Evolutionary conservation across 2,113 vertebrate genomes (phyloP), one percentile per base, ranked within the genome.

Genomic region (Sturnus vulgaris): DNA sequence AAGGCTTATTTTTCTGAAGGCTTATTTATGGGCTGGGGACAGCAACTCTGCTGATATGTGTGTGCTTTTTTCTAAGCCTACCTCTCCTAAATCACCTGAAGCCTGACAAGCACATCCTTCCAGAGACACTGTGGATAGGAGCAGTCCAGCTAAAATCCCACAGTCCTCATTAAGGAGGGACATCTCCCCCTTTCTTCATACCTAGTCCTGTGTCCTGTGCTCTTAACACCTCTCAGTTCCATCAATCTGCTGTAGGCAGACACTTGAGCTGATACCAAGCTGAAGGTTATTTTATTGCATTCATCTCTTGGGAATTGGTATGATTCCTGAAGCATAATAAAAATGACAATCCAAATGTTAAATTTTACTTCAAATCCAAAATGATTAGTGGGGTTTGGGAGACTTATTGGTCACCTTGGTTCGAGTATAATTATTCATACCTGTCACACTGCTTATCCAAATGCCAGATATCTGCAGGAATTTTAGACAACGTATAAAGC

Each of bases 71-170:
- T 42, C 59, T 56, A 86, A 72, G 21, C 24, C 64, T 69, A 27
- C 5, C 9, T 90, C 37, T 88, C 82, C 46, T 89, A 93, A 88
- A 93, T 90, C 85, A 94, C 72, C 76, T 66, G 76, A 77, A 86
- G 55, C 47, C 76, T 88, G 50, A 90, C 66, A 95, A 77, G 66
- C 31, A 63, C 55, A 77, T 93, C 56, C 35, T 93, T 66, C 42
- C 69, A 8, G 31, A 71, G 64, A 75, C 12, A 15, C 21, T 24
- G 46, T 44, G 72, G 76, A 42, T 83, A 59, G 66, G 16, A 90
- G 49, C 2, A 61, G 23, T 66, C 77, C 64, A 63, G 56, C 60
- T 59, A 55, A 86, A 95, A 81, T 47, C 44, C 47, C 68, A 27
- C 42, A 55, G 28, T 56, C 33, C 28, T 63, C 69, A 71, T 81